Evolutionary conservation across 2,113 vertebrate species (phyloP), one percentile per base, ranked within the genome.

Genomic region (Paradoxurus hermaphroditus): DNA sequence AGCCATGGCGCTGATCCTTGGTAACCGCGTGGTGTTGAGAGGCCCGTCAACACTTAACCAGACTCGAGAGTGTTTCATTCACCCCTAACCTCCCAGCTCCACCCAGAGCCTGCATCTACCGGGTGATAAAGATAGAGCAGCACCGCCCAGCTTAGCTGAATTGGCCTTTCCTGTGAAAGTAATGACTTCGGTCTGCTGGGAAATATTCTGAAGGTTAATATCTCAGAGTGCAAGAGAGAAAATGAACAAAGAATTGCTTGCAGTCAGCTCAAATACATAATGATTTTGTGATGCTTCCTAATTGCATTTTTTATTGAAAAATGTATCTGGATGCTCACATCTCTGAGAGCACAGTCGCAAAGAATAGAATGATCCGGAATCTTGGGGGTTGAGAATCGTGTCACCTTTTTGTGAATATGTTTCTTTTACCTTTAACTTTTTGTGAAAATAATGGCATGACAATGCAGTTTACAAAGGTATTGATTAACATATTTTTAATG

Each of bases 261-360:
- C 53, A 95, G 95, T 94, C 67, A 91, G 86, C 82, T 92, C 88
- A 97, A 92, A 97, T 86, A 86, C 34, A 67, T 96, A 83, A 97
- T 96, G 94, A 95, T 86, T 97, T 96, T 86, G 59, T 89, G 72
- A 91, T 91, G 88, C 65, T 90, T 94, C 75, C 91, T 97, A 97
- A 98, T 97, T 97, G 95, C 31, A 65, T 95, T 90, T 96, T 96
- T 95, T 90, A 94, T 93, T 91, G 68, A 81, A 95, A 95, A 96
- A 83, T 84, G 9, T 92, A 73, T 91, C 44, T 93, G 67, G 51
- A 86, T 62, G 82, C 25, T 53, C 59, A 62, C 31, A 56, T 88
- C 63, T 94, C 68, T 44, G 81, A 63, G 65, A 63, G 27, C 44
- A 87, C 5, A 59, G 63, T 16, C 16, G 25, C 39, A 59, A 29